Base-by-base conservation (phyloP, 92 coral and sea anemone genomes). In the Blastomussa wellsi region DNA sequence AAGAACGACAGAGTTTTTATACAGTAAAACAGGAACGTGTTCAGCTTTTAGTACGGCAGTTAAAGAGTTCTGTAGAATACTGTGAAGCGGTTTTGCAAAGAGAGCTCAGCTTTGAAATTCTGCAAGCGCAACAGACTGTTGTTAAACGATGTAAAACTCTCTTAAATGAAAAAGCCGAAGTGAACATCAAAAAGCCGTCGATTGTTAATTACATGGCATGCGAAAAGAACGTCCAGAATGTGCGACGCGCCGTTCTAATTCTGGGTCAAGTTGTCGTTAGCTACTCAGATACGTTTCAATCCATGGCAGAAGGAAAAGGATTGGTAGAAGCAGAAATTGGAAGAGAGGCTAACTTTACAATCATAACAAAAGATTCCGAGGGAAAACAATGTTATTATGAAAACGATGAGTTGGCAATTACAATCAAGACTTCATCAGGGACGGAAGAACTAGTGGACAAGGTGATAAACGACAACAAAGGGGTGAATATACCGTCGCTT, bases 321-420 rank as follows among this genome's bases (percentile, higher is more conserved):
- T 67, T 67, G n/a, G 22, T 32, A 67, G 72, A 67, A 67, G 72
- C 72, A 67, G 42, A 67, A 67, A 24, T 67, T 31, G 72, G 66
- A 29, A 19, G 11, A 10, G 13, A 48, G 8, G 22, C 59, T 38
- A 19, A n/a, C 16, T 42, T 74, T 29, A 47, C 0, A 74, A 16
- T 74, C 29, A 74, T 36, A 74, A 74, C 79, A 11, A 74, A 74
- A 47, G 79, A 74, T 47, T 74, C 31, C 13, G 36, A 74, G 32
- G 79, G 57, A 26, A 47, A 74, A 5, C 78, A 84, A 80, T 80
- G 92, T 80, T 86, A 80, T 65, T 85, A 85, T 0, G 77, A 89
- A 77, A 82, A 88, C 8, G 92, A 85, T 65, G 47, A 74, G 67
- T 67, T 85, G 81, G 66, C 77, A 44, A 84, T 84, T 62, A 39